These are phyloP conservation scores for Nipponacmea schrenckii DNA, from an alignment of 2,888 invertebrate genomes.

Conservation along the genomic window DNA sequence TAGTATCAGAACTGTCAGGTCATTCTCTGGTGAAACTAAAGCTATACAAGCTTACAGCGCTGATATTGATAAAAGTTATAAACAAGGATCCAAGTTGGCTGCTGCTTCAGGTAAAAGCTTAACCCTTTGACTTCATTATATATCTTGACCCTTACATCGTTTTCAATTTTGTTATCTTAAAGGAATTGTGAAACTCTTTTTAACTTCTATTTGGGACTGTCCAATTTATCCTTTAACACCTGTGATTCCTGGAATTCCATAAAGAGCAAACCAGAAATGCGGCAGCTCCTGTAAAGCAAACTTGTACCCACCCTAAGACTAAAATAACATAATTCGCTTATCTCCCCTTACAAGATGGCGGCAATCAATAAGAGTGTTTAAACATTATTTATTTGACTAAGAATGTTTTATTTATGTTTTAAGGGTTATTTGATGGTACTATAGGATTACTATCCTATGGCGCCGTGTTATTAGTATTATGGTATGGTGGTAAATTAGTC, in stretches of 20 bases:
- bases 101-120: slow-evolving; percentile 50
- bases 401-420: slow-evolving; percentile 9
- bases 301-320: too few species aligned
- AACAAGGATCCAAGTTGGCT: slow-evolving; percentile 59
- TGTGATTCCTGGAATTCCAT: too few species aligned
- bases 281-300: too few species aligned
- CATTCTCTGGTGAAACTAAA: slow-evolving; percentile 61
- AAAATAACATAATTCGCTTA: too few species aligned
- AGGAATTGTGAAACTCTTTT: neutral
- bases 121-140: neutral
- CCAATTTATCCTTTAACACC: too few species aligned
- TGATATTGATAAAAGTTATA: slow-evolving; percentile 59
- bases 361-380: too few species aligned
- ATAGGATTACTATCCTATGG: slow-evolving; percentile 58
- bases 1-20: slow-evolving; percentile 62
- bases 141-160: neutral
- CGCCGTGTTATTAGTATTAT: slow-evolving; percentile 59
- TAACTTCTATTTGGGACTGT: neutral
- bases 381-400: too few species aligned
- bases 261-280: too few species aligned
- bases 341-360: too few species aligned
- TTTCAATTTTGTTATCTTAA: neutral
- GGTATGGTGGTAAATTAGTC: slow-evolving; percentile 67
- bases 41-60: slow-evolving; percentile 41
- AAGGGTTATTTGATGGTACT: slow-evolving; percentile 60